Conservation (phyloP, 2,797 vertebrate genomes). For the Anomalospiza imberbis region DNA sequence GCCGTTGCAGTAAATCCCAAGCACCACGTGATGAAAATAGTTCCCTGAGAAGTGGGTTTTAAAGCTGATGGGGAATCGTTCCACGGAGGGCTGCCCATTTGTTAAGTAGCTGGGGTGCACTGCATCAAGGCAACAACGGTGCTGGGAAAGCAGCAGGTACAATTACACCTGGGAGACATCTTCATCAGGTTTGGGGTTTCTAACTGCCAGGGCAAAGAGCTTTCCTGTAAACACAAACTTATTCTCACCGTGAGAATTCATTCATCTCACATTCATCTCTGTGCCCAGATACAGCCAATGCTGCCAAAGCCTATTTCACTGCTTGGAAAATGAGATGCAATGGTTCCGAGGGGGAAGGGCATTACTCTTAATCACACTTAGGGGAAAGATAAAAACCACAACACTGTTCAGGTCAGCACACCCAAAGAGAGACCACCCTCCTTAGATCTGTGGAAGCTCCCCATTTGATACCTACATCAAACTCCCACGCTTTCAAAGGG, state of each 20-base stretch:
- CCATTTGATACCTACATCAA: background rate
- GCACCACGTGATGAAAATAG: slow-evolving; percentile 94
- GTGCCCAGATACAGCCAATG: background rate
- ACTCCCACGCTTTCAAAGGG: fast-evolving
- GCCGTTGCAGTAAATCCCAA: slow-evolving; percentile 92
- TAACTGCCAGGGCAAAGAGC: background rate
- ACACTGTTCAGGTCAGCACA: background rate
- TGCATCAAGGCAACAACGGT: slow-evolving; percentile 61
- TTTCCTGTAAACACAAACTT: background rate
- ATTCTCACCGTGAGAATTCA: background rate
- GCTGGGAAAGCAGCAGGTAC: background rate
- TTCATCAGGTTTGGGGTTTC: background rate
- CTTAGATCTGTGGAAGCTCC: background rate
- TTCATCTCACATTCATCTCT: too few species aligned
- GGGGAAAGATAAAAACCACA: background rate
- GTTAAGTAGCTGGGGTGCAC: slow-evolving; percentile 85
- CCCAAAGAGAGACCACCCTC: background rate
- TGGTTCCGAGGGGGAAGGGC: background rate
- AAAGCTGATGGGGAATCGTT: slow-evolving; percentile 98
- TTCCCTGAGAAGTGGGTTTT: slow-evolving; percentile 97
- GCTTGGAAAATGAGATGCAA: background rate
- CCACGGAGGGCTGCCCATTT: slow-evolving; percentile 89
- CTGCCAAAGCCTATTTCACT: background rate
- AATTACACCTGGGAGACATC: background rate
- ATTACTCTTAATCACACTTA: background rate